These are phyloP conservation scores for Erinaceus europaeus DNA, from an alignment of 2,113 vertebrate genomes.

Conservation along the genomic window DNA sequence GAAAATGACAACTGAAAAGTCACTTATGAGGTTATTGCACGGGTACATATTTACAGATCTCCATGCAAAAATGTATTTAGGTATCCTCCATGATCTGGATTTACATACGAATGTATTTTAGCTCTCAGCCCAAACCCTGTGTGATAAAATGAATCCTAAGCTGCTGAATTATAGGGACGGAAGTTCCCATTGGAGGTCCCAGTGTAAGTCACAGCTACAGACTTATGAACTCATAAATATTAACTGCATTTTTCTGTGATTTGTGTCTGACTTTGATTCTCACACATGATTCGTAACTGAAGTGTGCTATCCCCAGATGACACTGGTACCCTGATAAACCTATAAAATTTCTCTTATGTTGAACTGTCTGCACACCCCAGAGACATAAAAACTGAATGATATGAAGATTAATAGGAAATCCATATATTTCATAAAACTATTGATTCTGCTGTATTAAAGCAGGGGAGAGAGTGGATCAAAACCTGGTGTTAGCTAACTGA, in stretches of 20 bases:
- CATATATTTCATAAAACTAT: constrained; percentile 25
- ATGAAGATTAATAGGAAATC: constrained; percentile 64
- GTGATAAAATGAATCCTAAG: constrained; percentile 68
- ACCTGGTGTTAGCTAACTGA: neutral
- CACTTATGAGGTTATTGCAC: neutral
- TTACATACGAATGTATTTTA: constrained; percentile 62
- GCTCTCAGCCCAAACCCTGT: constrained; percentile 51
- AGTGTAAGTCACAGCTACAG: constrained; percentile 52
- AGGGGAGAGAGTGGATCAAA: neutral
- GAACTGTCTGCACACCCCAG: constrained; percentile 67
- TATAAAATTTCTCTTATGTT: constrained; percentile 68
- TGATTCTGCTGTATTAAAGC: neutral
- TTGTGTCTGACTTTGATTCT: constrained; percentile 73
- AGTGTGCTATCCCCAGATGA: constrained; percentile 65
- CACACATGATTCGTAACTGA: constrained; percentile 64
- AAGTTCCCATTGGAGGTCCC: constrained; percentile 57
- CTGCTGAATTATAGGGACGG: constrained; percentile 63
- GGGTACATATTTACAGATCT: constrained; percentile 49
- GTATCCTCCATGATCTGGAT: constrained; percentile 44
- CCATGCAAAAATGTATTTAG: constrained; percentile 38
- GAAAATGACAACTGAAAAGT: constrained; percentile 1
- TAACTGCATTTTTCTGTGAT: constrained; percentile 74
- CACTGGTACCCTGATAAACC: constrained; percentile 69
- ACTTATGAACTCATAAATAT: constrained; percentile 77
- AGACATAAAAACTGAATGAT: constrained; percentile 67